phyloP scores from a whole-genome alignment of 2,888 invertebrate species.

The Caenorhabditis afra region DNA sequence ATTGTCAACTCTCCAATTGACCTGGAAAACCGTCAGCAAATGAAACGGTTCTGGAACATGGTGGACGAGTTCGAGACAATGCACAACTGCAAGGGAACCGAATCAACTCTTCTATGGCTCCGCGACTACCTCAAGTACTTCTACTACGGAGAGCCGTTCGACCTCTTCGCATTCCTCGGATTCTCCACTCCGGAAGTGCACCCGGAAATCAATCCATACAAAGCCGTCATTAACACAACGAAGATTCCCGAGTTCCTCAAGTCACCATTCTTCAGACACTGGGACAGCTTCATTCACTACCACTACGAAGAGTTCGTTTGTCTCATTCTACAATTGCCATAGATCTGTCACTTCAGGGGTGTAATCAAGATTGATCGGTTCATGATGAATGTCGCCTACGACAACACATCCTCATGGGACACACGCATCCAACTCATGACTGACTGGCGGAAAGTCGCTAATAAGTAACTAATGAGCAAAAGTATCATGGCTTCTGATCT shows the following conservation, averaged over 20 bases:
- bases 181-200: conserved; percentile 51
- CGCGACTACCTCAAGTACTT: conserved; percentile 75
- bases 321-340: not conserved
- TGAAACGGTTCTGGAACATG: conserved; percentile 71
- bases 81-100: conserved; percentile 71
- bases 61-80: conserved; percentile 76
- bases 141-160: conserved; percentile 67
- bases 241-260: conserved; percentile 71
- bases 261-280: conserved; percentile 78
- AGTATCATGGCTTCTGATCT: not conserved
- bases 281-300: conserved; percentile 71
- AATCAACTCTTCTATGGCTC: conserved; percentile 77
- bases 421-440: conserved; percentile 77
- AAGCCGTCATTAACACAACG: conserved; percentile 64
- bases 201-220: conserved; percentile 58
- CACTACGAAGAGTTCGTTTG: conserved; percentile 38
- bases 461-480: conserved; percentile 34
- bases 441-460: conserved; percentile 76
- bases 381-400: conserved; percentile 77
- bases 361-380: conserved; percentile 66
- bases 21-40: conserved; percentile 67
- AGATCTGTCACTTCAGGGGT: conserved; percentile 34
- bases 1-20: conserved; percentile 75
- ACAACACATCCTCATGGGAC: conserved; percentile 77
- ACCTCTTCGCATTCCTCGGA: conserved; percentile 50